Evolutionary conservation across 2,113 vertebrate species (phyloP).

Genomic region (Neoarius graeffei): DNA sequence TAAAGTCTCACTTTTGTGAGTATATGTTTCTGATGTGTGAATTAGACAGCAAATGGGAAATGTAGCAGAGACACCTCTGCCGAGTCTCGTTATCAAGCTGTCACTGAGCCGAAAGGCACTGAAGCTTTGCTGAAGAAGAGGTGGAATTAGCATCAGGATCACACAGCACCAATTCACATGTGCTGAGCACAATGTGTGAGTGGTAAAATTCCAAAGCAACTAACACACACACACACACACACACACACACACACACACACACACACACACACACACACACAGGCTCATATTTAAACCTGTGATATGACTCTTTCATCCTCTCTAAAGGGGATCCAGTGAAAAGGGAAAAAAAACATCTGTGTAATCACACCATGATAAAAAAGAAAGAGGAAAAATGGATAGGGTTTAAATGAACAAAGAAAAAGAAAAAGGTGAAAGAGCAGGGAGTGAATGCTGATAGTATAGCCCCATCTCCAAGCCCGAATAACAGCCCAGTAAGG

Average conservation of each 20-base stretch:
- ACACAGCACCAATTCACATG: conserved; percentile 62
- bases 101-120: conserved; percentile 63
- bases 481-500: conserved; percentile 78
- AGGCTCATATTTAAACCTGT: conserved; percentile 61
- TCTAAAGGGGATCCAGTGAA: conserved; percentile 45
- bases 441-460: conserved; percentile 52
- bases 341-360: conserved; percentile 24
- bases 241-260: conserved; percentile 33
- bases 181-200: conserved; percentile 45
- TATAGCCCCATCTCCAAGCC: conserved; percentile 79
- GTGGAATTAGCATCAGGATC: conserved; percentile 68
- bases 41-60: conserved; percentile 73
- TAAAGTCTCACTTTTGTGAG: conserved; percentile 65
- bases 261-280: conserved; percentile 40
- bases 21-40: conserved; percentile 72
- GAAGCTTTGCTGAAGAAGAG: conserved; percentile 58
- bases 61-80: conserved; percentile 69
- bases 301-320: conserved; percentile 56
- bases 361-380: conserved; percentile 22
- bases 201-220: conserved; percentile 44
- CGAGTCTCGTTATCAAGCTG: conserved; percentile 72
- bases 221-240: conserved; percentile 34
- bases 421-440: conserved; percentile 17
- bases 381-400: neutral
- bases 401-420: conserved; percentile 25